Base-by-base conservation (phyloP, 2,113 vertebrate genomes). In the Chloropsis hardwickii region DNA sequence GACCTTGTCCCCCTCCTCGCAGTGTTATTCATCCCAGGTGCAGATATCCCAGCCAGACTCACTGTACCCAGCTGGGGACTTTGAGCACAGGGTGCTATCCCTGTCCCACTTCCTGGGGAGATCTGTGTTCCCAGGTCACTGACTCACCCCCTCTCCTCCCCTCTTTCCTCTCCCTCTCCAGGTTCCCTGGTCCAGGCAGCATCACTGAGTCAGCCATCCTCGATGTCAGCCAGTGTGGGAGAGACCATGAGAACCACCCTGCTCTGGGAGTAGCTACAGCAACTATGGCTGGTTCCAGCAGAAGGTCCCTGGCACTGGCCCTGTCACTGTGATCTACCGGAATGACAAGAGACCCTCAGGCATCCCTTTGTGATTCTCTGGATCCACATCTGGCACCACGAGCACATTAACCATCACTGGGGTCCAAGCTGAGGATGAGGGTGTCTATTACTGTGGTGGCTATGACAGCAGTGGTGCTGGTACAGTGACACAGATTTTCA, bases 311-410 rank as follows among this genome's bases (percentile, higher is more conserved):
- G 51, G 51, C 51, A 53, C 1, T 53, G 28, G 5, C 28, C 51
- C 51, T 19, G 28, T 53, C 82, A 64, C 67, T 31, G 23, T 91
- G 40, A 81, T 67, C 45, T 53, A 72, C 0, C 0, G 0, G 0
- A 18, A 8, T 5, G 8, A 4, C 28, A 2, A 10, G 3, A 67
- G 35, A 74, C 64, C 70, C 56, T 66, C 73, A 1, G 65, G 2
- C 29, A 64, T 76, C 62, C 70, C 67, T n/a, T 56, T 27, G 0
- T 6, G 8, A 9, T 74, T 94, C 86, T 90, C 85, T 3, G n/a
- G 45, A 11, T 24, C n/a, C 2, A 0, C 21, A 0, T n/a, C 62
- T 2, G 12, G 44, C n/a, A 11, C n/a, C 57, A 12, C 15, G 11
- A 11, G 2, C 58, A 60, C 11, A 3, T 60, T 39, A 60, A 60